Evolutionary conservation across 2,797 vertebrate species (phyloP).

Genomic region (Microchirus variegatus): DNA sequence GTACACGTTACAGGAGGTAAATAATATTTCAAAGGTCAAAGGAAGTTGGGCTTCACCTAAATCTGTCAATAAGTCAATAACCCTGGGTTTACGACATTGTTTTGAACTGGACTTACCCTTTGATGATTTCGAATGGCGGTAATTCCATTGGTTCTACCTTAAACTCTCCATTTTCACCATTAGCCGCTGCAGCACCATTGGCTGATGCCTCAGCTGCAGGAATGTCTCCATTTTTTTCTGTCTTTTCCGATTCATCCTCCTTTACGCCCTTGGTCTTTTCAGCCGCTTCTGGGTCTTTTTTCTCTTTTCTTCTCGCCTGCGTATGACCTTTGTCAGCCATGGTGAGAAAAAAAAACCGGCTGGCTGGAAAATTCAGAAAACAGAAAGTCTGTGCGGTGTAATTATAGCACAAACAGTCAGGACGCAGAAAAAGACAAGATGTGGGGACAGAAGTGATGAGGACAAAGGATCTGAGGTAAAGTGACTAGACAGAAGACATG

Average conservation of each 20-base stretch:
- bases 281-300: constrained; percentile 29
- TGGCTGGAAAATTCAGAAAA: background rate
- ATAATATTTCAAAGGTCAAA: too few species aligned
- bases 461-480: background rate
- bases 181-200: constrained; percentile 11
- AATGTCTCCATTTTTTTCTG: constrained; percentile 14
- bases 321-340: constrained; percentile 72
- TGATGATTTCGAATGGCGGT: constrained; percentile 91
- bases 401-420: background rate
- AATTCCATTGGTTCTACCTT: constrained; percentile 85
- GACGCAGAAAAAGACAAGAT: background rate
- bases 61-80: too few species aligned
- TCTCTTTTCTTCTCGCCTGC: constrained; percentile 56
- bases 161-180: constrained; percentile 63
- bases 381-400: background rate
- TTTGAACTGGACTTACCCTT: constrained; percentile 81
- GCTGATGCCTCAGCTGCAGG: background rate
- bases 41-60: too few species aligned
- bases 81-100: background rate
- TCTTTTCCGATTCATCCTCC: constrained; percentile 26
- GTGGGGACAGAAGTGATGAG: background rate
- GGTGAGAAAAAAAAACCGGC: constrained; percentile 3
- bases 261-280: constrained; percentile 35
- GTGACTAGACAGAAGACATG: background rate
- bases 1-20: too few species aligned